Evolutionary conservation across 2,797 vertebrate species (phyloP), one percentile per base, ranked within the genome.

Genomic region (Enteromius paludinosus): DNA sequence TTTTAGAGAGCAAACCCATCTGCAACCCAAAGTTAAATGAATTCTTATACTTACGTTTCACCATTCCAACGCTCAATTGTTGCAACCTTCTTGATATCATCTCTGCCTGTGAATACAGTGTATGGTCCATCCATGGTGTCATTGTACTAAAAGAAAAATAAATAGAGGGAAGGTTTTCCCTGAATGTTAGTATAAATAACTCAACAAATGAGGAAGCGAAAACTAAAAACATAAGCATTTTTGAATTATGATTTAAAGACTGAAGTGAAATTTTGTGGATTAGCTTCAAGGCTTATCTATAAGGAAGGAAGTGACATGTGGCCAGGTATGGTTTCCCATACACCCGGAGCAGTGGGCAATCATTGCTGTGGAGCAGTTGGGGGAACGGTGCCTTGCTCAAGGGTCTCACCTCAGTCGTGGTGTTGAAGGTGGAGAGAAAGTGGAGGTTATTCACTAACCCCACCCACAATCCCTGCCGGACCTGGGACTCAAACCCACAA

Each of bases 61-160:
- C 92, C 91, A 86, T 89, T 90, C 90, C 97, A 99, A 33, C 71
- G 92, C 52, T 97, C 92, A 88, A 99, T 97, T 11, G 86, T 30
- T 79, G 92, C 93, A 59, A 97, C 96, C 89, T 96, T 95, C 41
- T 49, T 87, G 84, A 96, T 94, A 87, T 97, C 86, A 0, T 96
- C 92, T 90, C 94, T 94, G 12, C 98, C 98, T 23, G 77, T 97
- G 90, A 88, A 94, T 64, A 99, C 89, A 15, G 15, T 95, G 90
- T 96, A 99, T 77, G 83, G 33, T 47, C 97, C 98, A 49, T 99
- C 97, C 0, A 0, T 83, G 56, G 97, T 97, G 17, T 82, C 88
- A 17, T 99, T 99, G 88, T 97, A 97, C 98, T 99, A 87, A 41
- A 79, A 18, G 1, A 33, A 52, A 87, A 83, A 56, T 86, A 83